phyloP scores from a whole-genome alignment of 64 coral and sea anemone species.

The Montipora sp. region DNA sequence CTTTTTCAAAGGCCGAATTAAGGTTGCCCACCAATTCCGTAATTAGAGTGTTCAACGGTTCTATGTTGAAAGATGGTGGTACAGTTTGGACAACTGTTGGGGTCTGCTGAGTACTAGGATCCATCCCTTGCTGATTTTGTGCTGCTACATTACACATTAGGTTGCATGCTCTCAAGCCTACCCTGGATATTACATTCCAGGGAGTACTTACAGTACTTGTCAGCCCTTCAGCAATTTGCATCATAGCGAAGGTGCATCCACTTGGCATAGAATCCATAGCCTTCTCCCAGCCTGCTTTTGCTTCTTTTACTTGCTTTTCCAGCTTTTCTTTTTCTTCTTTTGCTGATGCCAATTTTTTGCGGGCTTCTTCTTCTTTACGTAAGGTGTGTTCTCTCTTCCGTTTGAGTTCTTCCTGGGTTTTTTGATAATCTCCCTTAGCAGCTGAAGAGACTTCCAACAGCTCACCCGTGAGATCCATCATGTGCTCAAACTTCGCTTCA shows the following conservation, averaged over 20 bases:
- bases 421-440: neutral
- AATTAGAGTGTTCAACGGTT: neutral
- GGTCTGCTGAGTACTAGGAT: neutral
- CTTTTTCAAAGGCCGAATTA: neutral
- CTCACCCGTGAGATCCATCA: constrained; percentile 25
- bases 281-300: neutral
- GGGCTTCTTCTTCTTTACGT: neutral
- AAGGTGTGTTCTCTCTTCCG: neutral
- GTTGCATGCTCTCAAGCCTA: fast-evolving
- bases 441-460: neutral
- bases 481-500: neutral
- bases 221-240: neutral
- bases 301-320: neutral
- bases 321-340: constrained; percentile 3
- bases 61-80: neutral
- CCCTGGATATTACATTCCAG: fast-evolving
- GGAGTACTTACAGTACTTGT: neutral
- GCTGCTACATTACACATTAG: neutral
- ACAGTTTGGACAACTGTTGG: neutral
- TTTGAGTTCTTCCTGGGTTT: neutral
- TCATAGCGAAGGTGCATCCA: neutral
- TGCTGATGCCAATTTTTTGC: neutral
- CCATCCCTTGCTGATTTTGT: neutral
- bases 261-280: constrained; percentile 22
- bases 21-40: neutral